Base-by-base conservation (phyloP, 2,888 invertebrate genomes). In the Synanthedon formicaeformis region DNA sequence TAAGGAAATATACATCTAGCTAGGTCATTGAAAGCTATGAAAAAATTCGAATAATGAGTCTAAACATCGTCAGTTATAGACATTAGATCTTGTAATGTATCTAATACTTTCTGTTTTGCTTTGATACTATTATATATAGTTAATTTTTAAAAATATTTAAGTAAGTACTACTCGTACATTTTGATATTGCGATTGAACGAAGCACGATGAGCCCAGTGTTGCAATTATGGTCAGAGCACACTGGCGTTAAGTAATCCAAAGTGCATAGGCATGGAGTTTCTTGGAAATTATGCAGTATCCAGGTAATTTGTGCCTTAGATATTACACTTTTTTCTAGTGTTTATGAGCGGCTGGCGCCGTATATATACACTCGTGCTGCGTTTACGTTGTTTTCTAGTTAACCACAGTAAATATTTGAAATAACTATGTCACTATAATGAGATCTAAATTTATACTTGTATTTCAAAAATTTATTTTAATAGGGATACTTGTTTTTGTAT, bases 171-270 rank as follows among this genome's bases (percentile, higher is more conserved):
- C 45, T 45, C 41, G 41, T 4, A 41, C 4, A 12, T 45, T n/a
- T 45, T 13, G 13, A 8, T 45, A 45, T 13, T 45, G 45, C 34
- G 34, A 59, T 50, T 55, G 60, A 69, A 69, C 64, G 59, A 13
- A 56, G 66, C 70, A 64, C 56, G 58, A 59, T 58, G 60, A 56
- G 58, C 58, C 65, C 56, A 64, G 65, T 65, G 65, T 61, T 60
- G 58, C 64, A 71, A 71, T 71, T 69, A 69, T 57, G 62, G 63
- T 27, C 40, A 63, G 66, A 55, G 60, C 55, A 60, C 56, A 61
- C 34, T 60, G 60, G 62, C 58, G 64, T 71, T 66, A 65, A 67
- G 64, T 62, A 66, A 68, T 60, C 58, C 58, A 59, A 62, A 59
- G 63, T 60, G 65, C 59, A 53, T 58, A 54, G 10, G 34, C 34